A percentile compares a stretch with the other conserved stretches of the same genome.
phyloP scores from a whole-genome alignment of 2,888 invertebrate species.

The Carabus problematicus region DNA sequence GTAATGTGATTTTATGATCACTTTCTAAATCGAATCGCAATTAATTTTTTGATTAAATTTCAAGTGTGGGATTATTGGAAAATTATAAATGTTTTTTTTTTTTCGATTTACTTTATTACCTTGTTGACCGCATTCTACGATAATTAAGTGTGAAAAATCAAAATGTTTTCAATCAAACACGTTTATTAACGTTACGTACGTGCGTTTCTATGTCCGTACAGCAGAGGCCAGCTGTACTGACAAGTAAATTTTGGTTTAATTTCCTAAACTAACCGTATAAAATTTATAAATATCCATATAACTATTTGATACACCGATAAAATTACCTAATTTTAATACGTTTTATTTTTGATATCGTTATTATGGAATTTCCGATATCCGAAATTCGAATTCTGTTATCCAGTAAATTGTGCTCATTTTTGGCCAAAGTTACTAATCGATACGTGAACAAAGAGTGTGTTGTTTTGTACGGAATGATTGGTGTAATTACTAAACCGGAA shows the following conservation, averaged over 20 bases:
- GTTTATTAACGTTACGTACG: no score
- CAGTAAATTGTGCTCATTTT: not conserved
- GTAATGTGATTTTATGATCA: conserved; percentile 15
- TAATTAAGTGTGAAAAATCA: conserved; percentile 34
- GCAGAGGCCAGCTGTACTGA: no score
- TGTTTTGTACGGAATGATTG: not conserved
- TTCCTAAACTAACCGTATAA: no score
- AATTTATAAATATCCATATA: no score
- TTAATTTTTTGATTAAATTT: conserved; percentile 37
- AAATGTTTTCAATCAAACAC: not conserved
- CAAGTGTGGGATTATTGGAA: conserved; percentile 27
- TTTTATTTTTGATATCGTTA: no score
- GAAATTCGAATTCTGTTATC: not conserved
- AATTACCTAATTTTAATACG: no score
- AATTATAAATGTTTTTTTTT: conserved; percentile 32
- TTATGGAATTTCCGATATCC: no score
- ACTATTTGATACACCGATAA: no score
- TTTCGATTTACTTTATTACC: conserved; percentile 14
- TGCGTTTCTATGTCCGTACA: no score
- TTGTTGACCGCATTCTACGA: conserved; percentile 2
- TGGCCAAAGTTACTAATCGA: not conserved
- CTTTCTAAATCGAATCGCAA: conserved; percentile 34
- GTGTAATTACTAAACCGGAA: conserved; percentile 10
- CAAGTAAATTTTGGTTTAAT: no score
- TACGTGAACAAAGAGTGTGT: no score